These are phyloP conservation scores for Nephrotoma guestfalica DNA, from an alignment of 2,888 invertebrate species.

Conservation along the genomic window DNA sequence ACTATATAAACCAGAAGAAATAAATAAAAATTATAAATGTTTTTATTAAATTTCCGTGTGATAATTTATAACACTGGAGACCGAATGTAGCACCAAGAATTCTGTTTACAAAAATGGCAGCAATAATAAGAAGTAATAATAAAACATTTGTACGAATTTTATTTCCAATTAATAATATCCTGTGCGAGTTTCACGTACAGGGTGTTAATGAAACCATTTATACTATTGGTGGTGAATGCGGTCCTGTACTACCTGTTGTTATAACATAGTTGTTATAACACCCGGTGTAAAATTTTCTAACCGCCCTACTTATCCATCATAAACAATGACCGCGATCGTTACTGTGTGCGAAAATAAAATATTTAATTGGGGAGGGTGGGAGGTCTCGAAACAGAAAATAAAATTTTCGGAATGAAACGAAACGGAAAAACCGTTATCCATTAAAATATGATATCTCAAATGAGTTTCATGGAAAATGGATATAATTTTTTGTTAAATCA, in stretches of 20 bases:
- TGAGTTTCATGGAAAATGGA: not conserved
- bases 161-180: not conserved
- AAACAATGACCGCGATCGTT: not conserved
- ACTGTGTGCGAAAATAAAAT: not conserved
- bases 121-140: not conserved
- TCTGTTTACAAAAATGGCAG: not conserved
- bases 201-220: no score
- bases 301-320: no score
- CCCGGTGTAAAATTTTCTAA: no score
- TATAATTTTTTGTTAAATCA: not conserved
- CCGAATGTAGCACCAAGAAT: not conserved
- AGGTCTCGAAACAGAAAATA: not conserved
- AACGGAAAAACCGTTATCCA: not conserved
- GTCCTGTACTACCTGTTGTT: no score
- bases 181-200: not conserved
- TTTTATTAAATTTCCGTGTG: not conserved
- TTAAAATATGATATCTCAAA: not conserved
- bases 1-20: not conserved
- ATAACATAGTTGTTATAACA: no score
- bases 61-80: not conserved
- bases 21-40: not conserved
- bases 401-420: not conserved
- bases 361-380: not conserved
- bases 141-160: not conserved
- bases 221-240: no score